Evolutionary conservation across 2,888 invertebrate genomes (phyloP).

Genomic region (Noctuana brunneofusca): DNA sequence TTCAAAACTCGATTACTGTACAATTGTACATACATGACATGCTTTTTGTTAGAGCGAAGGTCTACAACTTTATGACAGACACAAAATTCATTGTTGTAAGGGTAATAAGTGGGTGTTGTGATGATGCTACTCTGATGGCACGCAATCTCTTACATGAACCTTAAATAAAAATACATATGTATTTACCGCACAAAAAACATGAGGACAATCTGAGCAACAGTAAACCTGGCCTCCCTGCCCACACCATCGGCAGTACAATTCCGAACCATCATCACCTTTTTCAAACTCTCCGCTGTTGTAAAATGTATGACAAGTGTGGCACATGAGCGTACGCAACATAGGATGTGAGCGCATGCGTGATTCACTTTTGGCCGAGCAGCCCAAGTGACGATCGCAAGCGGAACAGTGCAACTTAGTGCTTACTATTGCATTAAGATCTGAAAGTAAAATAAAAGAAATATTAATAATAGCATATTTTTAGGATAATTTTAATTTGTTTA

Average conservation of each 20-base stretch:
- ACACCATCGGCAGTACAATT: constrained; percentile 92
- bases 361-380: constrained; percentile 86
- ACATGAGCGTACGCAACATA: constrained; percentile 87
- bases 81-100: no score
- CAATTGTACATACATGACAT: no score
- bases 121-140: background rate
- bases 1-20: no score
- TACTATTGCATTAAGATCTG: constrained; percentile 84
- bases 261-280: constrained; percentile 92
- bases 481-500: no score
- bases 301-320: constrained; percentile 88
- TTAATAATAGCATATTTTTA: no score
- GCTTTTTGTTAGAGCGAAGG: no score
- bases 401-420: constrained; percentile 87
- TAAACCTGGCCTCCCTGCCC: constrained; percentile 91
- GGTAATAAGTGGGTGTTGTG: no score
- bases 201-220: constrained; percentile 89
- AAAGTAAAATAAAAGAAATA: constrained; percentile 44
- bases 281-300: constrained; percentile 92
- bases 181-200: constrained; percentile 87
- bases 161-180: background rate
- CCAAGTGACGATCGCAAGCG: constrained; percentile 89
- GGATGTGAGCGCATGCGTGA: constrained; percentile 88
- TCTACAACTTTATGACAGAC: no score
- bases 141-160: background rate